phyloP scores from a whole-genome alignment of 2,113 vertebrate species.

The Syrmaticus mikado region DNA sequence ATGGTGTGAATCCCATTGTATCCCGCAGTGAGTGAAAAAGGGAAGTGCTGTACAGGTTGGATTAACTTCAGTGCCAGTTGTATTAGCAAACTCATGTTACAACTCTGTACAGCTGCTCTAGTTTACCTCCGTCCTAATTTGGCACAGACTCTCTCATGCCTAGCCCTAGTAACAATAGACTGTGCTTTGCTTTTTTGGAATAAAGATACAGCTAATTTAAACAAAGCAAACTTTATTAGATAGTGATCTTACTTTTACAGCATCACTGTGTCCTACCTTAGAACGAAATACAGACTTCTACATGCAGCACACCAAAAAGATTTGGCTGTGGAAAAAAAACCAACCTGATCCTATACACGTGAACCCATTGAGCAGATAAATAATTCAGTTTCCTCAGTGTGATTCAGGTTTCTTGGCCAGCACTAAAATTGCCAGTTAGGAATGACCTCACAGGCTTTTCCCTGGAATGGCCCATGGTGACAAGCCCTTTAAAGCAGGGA shows the following conservation, averaged over 20 bases:
- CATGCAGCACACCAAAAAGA: neutral
- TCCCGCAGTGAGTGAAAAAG: neutral
- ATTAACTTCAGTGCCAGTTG: slow-evolving; percentile 57
- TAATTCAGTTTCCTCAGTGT: neutral
- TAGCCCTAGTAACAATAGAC: neutral
- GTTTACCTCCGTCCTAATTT: neutral
- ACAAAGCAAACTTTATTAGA: neutral
- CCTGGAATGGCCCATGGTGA: neutral
- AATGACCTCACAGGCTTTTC: neutral
- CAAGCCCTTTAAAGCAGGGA: neutral
- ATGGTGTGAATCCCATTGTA: slow-evolving; percentile 22
- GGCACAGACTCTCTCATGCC: neutral
- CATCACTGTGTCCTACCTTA: neutral
- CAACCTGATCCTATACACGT: neutral
- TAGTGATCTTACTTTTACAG: neutral
- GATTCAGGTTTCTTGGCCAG: neutral
- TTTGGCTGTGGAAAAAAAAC: neutral
- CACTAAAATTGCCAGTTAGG: neutral
- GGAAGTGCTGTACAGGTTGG: slow-evolving; percentile 2
- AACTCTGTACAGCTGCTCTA: slow-evolving; percentile 17
- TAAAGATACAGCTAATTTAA: neutral
- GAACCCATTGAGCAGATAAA: neutral
- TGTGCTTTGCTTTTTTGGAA: neutral
- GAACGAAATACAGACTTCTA: neutral
- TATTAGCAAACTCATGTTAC: slow-evolving; percentile 34